Base-by-base conservation (phyloP, 2,797 vertebrate species). In the Halcyon smyrnensis region DNA sequence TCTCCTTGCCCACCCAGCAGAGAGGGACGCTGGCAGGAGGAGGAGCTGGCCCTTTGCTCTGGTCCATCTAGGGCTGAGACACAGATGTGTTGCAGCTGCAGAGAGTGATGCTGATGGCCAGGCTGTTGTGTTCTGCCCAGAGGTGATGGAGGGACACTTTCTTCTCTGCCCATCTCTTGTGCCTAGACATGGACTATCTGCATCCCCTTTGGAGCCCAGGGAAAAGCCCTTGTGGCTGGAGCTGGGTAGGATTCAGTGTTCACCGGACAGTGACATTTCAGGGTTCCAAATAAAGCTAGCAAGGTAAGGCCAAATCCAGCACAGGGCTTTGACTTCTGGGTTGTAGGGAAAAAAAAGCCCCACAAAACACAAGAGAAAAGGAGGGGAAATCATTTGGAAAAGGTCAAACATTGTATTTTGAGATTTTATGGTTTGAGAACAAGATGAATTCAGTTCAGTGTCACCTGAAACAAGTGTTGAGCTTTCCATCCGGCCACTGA, bases 61-160 rank as follows among this genome's bases (percentile, higher is more conserved):
- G 2, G 8, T 41, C 36, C 13, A 1, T n/a, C 23, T 12, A 1
- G 18, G n/a, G n/a, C 12, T 62, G 59, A 73, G 54, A 39, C 37
- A 41, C 67, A 89, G 78, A 37, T 53, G 25, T 71, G 18, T 30
- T 65, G 74, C 54, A 82, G 76, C 68, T 92, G 51, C 51, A 67
- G 64, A 39, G 43, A 59, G 41, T 54, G 77, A 54, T 56, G 77
- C 41, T 65, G 59, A 19, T 39, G 51, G 41, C 48, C 13, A 8
- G 59, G 54, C 3, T 65, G 27, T 15, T 1, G 1, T 1, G 2
- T 5, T 19, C 18, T 50, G 48, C 36, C 25, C 53, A 21, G 28
- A 1, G 1, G 28, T 0, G 2, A 54, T 10, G 37, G 32, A 90
- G 12, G 8, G 51, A 39, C 27, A 36, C 4, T 3, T 76, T 24